Evolutionary conservation across 2,113 vertebrate species (phyloP), one percentile per base, ranked within the genome.

Genomic region (Lanius ludovicianus): DNA sequence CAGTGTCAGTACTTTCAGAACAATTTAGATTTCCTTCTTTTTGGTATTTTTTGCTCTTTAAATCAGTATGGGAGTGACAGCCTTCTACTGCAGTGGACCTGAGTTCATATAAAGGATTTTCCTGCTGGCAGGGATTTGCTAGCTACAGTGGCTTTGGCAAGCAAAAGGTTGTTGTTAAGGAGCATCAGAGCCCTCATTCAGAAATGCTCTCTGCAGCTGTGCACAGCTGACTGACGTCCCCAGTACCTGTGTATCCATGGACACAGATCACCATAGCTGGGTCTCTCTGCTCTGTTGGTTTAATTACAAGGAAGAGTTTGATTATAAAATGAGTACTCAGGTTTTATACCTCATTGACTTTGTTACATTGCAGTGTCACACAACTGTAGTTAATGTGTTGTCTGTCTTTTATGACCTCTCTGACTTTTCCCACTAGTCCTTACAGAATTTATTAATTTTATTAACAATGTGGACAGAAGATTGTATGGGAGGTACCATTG

Each of bases 241-340:
- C 44, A 56, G n/a, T 62, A 27, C 33, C 64, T 73, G 37, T 41
- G 28, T 39, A 39, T 46, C 86, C 35, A 41, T 17, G 33, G 63
- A 35, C 84, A 94, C 70, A 89, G 80, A 74, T 71, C 86, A 73
- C 52, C 71, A 57, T 30, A 75, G 69, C 87, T 87, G 70, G 85
- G 59, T 65, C 24, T 86, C 56, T 96, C 60, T 94, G 93, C 80
- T 96, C 90, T 80, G 5, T 28, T 94, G 83, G 69, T 96, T 97
- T 96, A 85, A 96, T 93, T 94, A 69, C 70, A 82, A 89, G 53
- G 52, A 95, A 97, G 80, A 88, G 55, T 90, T 97, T 96, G 68
- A 79, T 94, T 94, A 87, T 70, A 93, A 95, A 97, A 96, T 1
- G 23, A 90, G 42, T 31, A 76, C 46, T 91, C 78, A 71, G 84